A percentile compares a stretch with the other conserved stretches of the same genome.
Evolutionary conservation across 2,113 vertebrate species (phyloP).

Genomic region (Nipponia nippon): DNA sequence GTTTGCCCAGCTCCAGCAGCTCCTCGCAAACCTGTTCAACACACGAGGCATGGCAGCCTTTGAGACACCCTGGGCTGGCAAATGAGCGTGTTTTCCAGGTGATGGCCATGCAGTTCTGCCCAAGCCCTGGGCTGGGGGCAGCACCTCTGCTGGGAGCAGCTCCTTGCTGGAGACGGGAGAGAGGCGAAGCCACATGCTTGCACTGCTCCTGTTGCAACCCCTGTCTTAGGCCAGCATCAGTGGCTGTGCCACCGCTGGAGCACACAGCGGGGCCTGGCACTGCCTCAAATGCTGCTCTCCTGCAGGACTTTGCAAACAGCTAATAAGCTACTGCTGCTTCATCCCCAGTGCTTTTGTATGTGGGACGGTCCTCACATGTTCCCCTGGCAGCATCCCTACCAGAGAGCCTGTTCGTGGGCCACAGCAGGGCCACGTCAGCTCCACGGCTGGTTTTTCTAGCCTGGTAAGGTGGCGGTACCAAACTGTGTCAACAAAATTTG

Average conservation of each 20-base stretch:
- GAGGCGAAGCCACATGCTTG: rapidly evolving
- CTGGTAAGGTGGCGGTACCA: neutral
- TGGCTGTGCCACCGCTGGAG: neutral
- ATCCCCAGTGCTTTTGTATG: rapidly evolving
- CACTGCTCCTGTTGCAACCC: rapidly evolving
- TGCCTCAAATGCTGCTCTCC: neutral
- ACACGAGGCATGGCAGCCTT: neutral
- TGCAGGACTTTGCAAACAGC: neutral
- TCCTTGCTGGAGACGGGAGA: neutral
- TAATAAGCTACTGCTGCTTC: neutral
- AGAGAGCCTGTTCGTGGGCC: neutral
- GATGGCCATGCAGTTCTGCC: neutral
- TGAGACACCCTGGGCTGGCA: neutral
- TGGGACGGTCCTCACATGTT: neutral
- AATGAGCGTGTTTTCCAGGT: neutral
- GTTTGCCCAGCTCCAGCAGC: neutral
- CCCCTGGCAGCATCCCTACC: neutral
- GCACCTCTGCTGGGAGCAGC: neutral
- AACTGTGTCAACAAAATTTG: neutral
- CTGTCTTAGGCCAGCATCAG: neutral
- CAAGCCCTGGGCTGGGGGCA: neutral
- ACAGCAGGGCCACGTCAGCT: neutral
- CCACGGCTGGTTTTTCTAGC: neutral
- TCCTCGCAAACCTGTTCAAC: neutral
- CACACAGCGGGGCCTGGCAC: neutral